These are phyloP conservation scores for Misgurnus mizolepis DNA, from an alignment of 2,113 vertebrate species.

Conservation along the genomic window DNA sequence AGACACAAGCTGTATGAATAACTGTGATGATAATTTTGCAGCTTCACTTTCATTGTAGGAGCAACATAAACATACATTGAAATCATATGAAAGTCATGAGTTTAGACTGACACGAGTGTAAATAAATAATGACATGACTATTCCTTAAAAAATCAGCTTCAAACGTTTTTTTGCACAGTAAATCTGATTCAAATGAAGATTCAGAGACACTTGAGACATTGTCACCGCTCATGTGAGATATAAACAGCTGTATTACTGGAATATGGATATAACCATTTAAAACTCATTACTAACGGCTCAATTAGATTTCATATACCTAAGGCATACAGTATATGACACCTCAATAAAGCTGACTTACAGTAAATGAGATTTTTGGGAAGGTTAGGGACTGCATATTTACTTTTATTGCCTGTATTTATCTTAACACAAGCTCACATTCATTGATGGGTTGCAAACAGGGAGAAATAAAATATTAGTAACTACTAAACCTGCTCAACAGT, in stretches of 20 bases:
- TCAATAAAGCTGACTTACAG: constrained; percentile 14
- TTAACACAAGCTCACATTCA: background rate
- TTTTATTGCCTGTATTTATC: constrained; percentile 27
- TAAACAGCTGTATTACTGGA: constrained; percentile 7
- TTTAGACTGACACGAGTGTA: too few species aligned
- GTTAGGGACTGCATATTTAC: constrained; percentile 15
- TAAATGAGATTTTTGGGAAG: constrained; percentile 17
- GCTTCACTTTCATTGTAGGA: too few species aligned
- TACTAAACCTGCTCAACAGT: too few species aligned
- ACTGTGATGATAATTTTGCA: too few species aligned
- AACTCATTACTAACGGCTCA: constrained; percentile 10
- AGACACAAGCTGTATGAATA: too few species aligned
- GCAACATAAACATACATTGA: too few species aligned
- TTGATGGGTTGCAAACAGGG: background rate
- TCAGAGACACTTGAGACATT: background rate
- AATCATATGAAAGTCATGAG: too few species aligned
- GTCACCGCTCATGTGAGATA: background rate
- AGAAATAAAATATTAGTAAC: too few species aligned
- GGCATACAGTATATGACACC: background rate
- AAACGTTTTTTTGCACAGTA: too few species aligned
- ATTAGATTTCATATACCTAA: background rate
- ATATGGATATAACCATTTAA: constrained; percentile 2
- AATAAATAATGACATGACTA: too few species aligned
- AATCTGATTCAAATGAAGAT: background rate
- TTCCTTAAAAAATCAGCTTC: too few species aligned